Evolutionary conservation across 2,113 vertebrate genomes (phyloP).

Genomic region (Dasyprocta punctata): DNA sequence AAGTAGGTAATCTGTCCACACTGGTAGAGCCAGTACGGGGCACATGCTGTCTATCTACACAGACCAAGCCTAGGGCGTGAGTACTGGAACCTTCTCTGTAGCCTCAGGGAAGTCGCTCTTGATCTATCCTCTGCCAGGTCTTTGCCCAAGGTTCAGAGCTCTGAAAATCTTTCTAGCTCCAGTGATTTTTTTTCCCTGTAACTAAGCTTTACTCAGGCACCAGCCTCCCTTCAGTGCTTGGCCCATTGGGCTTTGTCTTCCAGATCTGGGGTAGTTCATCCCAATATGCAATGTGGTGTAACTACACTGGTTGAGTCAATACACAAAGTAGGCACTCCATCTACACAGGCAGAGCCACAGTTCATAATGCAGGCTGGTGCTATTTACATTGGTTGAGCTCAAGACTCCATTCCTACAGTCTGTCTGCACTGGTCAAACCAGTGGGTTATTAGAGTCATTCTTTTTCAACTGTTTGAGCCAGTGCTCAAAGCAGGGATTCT

Average conservation of each 20-base stretch:
- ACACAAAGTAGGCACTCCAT: neutral
- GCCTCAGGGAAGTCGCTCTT: neutral
- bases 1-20: neutral
- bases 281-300: fast-evolving
- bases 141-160: neutral
- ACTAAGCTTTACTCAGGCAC: neutral
- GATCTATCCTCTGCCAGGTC: neutral
- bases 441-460: neutral
- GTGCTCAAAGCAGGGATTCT: neutral
- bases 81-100: neutral
- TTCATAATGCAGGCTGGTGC: neutral
- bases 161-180: neutral
- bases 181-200: neutral
- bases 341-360: neutral
- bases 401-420: neutral
- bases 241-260: neutral
- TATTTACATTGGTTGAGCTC: neutral
- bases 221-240: neutral
- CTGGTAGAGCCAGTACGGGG: neutral
- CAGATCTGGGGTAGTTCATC: neutral
- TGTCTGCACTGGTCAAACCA: neutral
- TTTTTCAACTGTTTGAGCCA: neutral
- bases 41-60: neutral
- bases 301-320: neutral
- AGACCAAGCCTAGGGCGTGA: neutral